Evolutionary conservation across 2,113 vertebrate genomes (phyloP).

Genomic region (Chionis minor): DNA sequence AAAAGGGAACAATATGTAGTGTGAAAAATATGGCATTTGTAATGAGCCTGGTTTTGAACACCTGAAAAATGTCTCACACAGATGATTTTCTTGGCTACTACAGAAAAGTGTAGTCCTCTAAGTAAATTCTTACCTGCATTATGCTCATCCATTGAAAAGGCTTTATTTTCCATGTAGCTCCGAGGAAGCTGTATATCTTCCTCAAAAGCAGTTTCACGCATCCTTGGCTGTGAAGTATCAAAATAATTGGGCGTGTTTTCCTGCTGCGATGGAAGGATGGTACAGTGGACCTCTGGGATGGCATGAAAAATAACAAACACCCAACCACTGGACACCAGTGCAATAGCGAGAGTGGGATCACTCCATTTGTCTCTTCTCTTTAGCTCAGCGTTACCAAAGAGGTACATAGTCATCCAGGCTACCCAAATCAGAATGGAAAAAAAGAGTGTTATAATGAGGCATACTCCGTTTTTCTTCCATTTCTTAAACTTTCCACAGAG

Average conservation of each 20-base stretch:
- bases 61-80: not conserved
- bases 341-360: slow-evolving; percentile 89
- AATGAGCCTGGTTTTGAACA: not conserved
- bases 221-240: slow-evolving; percentile 91
- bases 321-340: slow-evolving; percentile 93
- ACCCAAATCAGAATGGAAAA: slow-evolving; percentile 91
- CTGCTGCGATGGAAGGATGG: slow-evolving; percentile 87
- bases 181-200: slow-evolving; percentile 92
- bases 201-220: slow-evolving; percentile 94
- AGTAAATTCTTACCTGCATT: slow-evolving; percentile 83
- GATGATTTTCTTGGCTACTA: not conserved
- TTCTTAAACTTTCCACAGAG: slow-evolving; percentile 90
- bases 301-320: slow-evolving; percentile 91
- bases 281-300: slow-evolving; percentile 90
- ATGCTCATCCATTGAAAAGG: slow-evolving; percentile 92
- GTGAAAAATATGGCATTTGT: not conserved
- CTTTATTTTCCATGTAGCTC: slow-evolving; percentile 96
- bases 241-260: slow-evolving; percentile 94
- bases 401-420: slow-evolving; percentile 94
- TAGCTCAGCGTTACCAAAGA: slow-evolving; percentile 86
- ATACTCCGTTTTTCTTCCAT: slow-evolving; percentile 90
- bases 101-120: not conserved
- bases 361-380: slow-evolving; percentile 84
- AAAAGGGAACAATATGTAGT: not conserved
- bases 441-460: slow-evolving; percentile 85